Conservation (phyloP, 2,797 vertebrate species). For the Acipenser ruthenus region DNA sequence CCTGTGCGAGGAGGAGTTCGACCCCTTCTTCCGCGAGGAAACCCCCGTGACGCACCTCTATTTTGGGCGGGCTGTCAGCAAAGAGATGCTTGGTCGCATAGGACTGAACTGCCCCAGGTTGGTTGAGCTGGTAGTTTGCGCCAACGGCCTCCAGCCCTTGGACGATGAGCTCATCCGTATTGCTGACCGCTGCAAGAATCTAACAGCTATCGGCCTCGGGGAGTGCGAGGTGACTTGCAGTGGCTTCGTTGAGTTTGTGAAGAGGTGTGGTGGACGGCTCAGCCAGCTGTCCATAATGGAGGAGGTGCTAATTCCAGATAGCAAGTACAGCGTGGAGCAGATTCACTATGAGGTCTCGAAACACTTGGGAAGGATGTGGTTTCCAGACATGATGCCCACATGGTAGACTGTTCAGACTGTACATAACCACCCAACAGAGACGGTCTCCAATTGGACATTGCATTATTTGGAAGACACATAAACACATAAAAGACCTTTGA, state of each 20-base stretch:
- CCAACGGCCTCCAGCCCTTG: slow-evolving; percentile 59
- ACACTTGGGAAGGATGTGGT: slow-evolving; percentile 61
- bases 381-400: slow-evolving; percentile 63
- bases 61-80: slow-evolving; percentile 59
- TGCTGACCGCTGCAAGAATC: slow-evolving; percentile 54
- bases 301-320: slow-evolving; percentile 62
- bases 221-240: slow-evolving; percentile 62
- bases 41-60: slow-evolving; percentile 63
- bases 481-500: too few relatives aligned
- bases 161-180: slow-evolving; percentile 59
- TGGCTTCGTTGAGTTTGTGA: slow-evolving; percentile 61
- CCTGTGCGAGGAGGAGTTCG: slow-evolving; percentile 61
- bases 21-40: slow-evolving; percentile 59
- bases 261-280: slow-evolving; percentile 58
- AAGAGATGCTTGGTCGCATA: slow-evolving; percentile 56
- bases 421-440: too few relatives aligned
- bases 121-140: slow-evolving; percentile 60
- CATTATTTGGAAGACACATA: too few relatives aligned
- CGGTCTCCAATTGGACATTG: too few relatives aligned
- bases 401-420: slow-evolving; percentile 37
- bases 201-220: slow-evolving; percentile 60
- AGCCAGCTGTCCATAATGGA: slow-evolving; percentile 65
- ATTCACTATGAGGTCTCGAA: slow-evolving; percentile 62
- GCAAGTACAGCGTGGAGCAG: slow-evolving; percentile 53
- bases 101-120: slow-evolving; percentile 57